phyloP scores from a whole-genome alignment of 2,797 vertebrate species.

The Chelon auratus region DNA sequence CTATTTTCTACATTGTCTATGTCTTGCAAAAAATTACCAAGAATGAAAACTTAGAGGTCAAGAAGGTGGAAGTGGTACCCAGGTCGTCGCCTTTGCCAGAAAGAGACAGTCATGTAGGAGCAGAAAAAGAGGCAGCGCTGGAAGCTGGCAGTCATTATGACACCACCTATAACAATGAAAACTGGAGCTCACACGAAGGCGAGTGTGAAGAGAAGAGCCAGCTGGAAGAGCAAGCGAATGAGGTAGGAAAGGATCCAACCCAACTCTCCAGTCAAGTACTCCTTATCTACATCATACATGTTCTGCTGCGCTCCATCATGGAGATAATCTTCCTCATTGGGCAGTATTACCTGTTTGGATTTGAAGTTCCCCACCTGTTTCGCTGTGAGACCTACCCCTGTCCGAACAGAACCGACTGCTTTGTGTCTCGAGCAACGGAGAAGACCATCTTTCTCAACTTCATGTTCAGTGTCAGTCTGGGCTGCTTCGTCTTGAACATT shows the following conservation, averaged over 20 bases:
- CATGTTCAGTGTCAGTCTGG: constrained; percentile 78
- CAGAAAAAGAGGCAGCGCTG: constrained; percentile 47
- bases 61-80: constrained; percentile 43
- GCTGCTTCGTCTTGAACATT: constrained; percentile 82
- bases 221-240: constrained; percentile 59
- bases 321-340: constrained; percentile 81
- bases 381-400: constrained; percentile 78
- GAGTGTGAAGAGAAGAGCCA: constrained; percentile 66
- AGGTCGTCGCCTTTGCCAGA: constrained; percentile 25
- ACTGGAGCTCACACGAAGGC: constrained; percentile 53
- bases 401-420: constrained; percentile 79
- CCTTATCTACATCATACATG: constrained; percentile 77
- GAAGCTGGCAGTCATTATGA: constrained; percentile 32
- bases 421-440: constrained; percentile 82
- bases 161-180: constrained; percentile 33
- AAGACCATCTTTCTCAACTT: constrained; percentile 85
- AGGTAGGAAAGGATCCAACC: constrained; percentile 61
- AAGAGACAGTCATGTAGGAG: constrained; percentile 19
- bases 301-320: constrained; percentile 76
- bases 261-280: constrained; percentile 76
- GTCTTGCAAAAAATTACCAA: constrained; percentile 82
- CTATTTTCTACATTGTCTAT: constrained; percentile 79
- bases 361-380: constrained; percentile 80
- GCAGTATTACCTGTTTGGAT: constrained; percentile 82
- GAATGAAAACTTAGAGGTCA: constrained; percentile 75